phyloP scores from a whole-genome alignment of 92 coral and sea anemone species.

The Pocillopora meandrina region DNA sequence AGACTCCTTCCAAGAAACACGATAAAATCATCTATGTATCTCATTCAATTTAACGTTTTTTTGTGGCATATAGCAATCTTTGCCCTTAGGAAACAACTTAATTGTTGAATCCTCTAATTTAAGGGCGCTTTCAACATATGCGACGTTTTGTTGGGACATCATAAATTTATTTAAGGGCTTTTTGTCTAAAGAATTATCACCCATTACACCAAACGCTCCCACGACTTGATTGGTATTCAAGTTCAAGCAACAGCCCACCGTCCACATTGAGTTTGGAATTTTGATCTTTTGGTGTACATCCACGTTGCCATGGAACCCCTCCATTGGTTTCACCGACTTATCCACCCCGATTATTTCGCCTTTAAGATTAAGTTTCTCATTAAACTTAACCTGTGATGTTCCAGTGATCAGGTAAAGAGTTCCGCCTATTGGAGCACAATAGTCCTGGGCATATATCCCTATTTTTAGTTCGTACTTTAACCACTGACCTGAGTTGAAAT shows the following conservation, averaged over 20 bases:
- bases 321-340: neutral
- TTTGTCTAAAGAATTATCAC: neutral
- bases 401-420: constrained; percentile 24
- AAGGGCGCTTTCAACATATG: neutral
- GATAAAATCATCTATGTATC: too few relatives aligned
- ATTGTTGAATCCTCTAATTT: neutral
- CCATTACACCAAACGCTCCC: constrained; percentile 31
- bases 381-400: neutral
- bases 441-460: neutral
- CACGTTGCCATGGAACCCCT: neutral
- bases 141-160: neutral
- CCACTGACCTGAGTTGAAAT: constrained; percentile 12
- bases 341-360: neutral
- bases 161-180: too few relatives aligned
- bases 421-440: neutral
- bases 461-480: neutral
- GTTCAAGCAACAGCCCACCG: constrained; percentile 26
- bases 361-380: neutral
- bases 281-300: too few relatives aligned
- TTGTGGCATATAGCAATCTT: neutral
- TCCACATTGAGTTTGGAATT: constrained; percentile 48
- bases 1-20: neutral
- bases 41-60: too few relatives aligned
- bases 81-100: neutral
- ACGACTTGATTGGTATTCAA: neutral